These are phyloP conservation scores for Colistium nudipinnis DNA, from an alignment of 2,113 vertebrate species.

Conservation along the genomic window DNA sequence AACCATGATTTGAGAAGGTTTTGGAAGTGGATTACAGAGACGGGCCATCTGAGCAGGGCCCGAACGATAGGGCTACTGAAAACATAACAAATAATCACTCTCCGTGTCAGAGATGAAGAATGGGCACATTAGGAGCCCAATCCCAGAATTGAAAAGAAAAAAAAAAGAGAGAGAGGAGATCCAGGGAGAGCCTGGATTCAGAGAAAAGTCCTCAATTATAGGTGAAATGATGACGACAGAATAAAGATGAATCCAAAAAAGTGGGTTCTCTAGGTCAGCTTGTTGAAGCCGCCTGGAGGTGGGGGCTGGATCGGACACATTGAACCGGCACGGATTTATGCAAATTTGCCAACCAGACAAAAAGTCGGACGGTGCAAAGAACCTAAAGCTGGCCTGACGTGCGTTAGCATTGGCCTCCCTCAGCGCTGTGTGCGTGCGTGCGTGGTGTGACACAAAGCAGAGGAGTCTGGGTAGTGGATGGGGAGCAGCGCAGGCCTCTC, in stretches of 20 bases:
- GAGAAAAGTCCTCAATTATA: conserved; percentile 56
- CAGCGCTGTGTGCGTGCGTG: conserved; percentile 67
- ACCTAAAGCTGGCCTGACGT: too few species aligned
- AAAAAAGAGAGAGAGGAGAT: conserved; percentile 63
- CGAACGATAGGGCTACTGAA: conserved; percentile 74
- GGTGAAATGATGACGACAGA: conserved; percentile 38
- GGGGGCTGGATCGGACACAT: too few species aligned
- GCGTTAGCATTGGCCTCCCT: too few species aligned
- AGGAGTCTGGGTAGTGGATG: conserved; percentile 87
- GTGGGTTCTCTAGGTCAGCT: too few species aligned
- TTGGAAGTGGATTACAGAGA: conserved; percentile 73
- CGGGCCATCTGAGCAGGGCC: conserved; percentile 60
- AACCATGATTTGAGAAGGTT: conserved; percentile 79
- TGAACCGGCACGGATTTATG: too few species aligned
- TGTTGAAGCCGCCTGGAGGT: too few species aligned
- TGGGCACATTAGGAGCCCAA: conserved; percentile 68
- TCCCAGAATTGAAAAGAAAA: too few species aligned
- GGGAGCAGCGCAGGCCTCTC: conserved; percentile 84
- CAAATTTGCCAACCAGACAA: neutral
- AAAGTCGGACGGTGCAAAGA: neutral
- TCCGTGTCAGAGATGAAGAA: conserved; percentile 72
- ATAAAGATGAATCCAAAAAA: conserved; percentile 54
- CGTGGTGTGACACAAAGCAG: conserved; percentile 93
- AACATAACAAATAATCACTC: conserved; percentile 78
- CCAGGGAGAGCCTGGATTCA: conserved; percentile 46